Evolutionary conservation across 1,140 invertebrate species (phyloP), one percentile per base, ranked within the genome.

Genomic region (Eupristina koningsbergeri): DNA sequence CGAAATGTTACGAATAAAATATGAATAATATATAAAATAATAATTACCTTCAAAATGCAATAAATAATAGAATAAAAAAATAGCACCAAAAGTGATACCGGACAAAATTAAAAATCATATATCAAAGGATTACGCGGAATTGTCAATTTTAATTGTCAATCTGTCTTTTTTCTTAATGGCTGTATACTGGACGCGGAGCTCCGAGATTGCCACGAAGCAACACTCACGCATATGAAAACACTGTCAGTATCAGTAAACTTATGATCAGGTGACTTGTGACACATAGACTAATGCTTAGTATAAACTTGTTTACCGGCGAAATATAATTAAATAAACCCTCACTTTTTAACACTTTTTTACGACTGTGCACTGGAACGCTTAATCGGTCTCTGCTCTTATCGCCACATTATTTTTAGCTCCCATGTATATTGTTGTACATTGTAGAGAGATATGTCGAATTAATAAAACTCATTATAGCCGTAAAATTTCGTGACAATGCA

Each of bases 151-250:
- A n/a, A n/a, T n/a, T n/a, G n/a, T n/a, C n/a, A n/a, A n/a, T 36
- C 31, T 36, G 17, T 36, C 64, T 67, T 34, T 67, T 34, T 36
- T 67, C 64, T 67, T 67, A 22, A 36, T 67, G 64, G 31, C 15
- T 19, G 31, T 67, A 67, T 1, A 36, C 29, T 36, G 34, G 31
- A 67, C 36, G 36, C 19, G 64, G 64, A 67, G 73, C 45, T 29
- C 45, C 41, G 41, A 47, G 45, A n/a, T 50, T 75, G 47, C 45
- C 73, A 75, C 73, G 41, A 6, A 50, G 41, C 73, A 75, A 75
- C n/a, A 31, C 45, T 50, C 41, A 50, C 34, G 29, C 19, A 75
- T 9, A 45, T 75, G 73, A 31, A 75, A 47, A 34, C 45, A 75
- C 41, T 50, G 17, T 50, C 11, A 74, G 64, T 36, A 31, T 50